Percentiles rank a stretch among this genome's conserved stretches.
Evolutionary conservation across 2,113 vertebrate species (phyloP).

Genomic region (Oxyruncus cristatus): DNA sequence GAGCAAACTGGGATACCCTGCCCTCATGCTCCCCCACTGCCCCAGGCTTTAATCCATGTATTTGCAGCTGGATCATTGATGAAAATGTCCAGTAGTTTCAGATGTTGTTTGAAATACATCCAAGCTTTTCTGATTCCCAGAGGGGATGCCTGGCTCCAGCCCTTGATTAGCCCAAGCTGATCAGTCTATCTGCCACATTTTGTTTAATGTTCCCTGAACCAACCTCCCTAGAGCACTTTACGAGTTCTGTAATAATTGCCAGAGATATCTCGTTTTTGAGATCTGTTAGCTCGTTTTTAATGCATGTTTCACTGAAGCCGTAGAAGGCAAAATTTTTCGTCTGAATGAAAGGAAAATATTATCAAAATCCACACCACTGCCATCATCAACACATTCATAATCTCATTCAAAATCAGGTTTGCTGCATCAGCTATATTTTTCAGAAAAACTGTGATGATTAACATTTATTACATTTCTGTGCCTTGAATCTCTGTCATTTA

Average conservation of each 20-base stretch:
- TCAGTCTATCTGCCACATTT: background rate
- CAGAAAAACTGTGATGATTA: background rate
- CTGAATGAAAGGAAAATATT: background rate
- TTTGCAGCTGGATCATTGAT: background rate
- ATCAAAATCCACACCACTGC: background rate
- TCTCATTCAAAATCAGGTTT: background rate
- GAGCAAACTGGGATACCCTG: background rate
- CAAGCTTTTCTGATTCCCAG: background rate
- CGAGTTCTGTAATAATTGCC: background rate
- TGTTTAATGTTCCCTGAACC: background rate
- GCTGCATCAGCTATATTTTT: background rate
- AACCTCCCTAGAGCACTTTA: background rate
- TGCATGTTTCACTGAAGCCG: background rate
- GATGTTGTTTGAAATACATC: background rate
- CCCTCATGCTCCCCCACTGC: background rate
- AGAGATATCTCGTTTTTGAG: background rate
- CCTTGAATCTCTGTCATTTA: background rate
- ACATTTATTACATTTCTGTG: background rate
- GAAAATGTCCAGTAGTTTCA: background rate
- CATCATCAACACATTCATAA: slow-evolving; percentile 1
- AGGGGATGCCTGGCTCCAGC: background rate
- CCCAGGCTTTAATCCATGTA: background rate
- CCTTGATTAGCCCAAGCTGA: background rate
- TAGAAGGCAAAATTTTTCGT: background rate
- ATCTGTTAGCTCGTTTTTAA: slow-evolving; percentile 14